Evolutionary conservation across 2,888 invertebrate species (phyloP), one percentile per base, ranked within the genome.

Genomic region (Papilio gigon): DNA sequence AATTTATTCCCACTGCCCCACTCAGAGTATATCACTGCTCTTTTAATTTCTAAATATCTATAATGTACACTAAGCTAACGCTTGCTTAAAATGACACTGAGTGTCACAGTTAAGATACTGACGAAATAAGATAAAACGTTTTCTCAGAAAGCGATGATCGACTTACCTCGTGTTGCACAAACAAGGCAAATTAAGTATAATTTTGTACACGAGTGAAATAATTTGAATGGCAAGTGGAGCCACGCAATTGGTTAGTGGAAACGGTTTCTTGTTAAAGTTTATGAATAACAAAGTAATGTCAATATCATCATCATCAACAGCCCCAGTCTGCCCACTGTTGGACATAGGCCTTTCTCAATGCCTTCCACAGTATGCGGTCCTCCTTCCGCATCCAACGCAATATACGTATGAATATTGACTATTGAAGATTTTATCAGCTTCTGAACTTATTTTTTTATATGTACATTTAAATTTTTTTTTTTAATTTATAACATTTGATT

Each of bases 191-290:
- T 53, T 53, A 27, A 27, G 27, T 53, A 27, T 53, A 53, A 53
- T 27, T 53, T 35, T 35, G 42, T 53, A 62, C 47, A 40, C 27
- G 22, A 53, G 47, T 60, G 17, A 40, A 22, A 59, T 40, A 22
- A n/a, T 60, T 47, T 44, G 61, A 61, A 62, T 62, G 62, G 44
- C 62, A 44, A 62, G 42, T 62, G 27, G 37, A 8, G 67, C 61
- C 30, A 30, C 25, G 22, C 33, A 61, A 61, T 37, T 50, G n/a
- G 53, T 53, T 33, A 67, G 30, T 42, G 56, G 53, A 22, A 61
- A 40, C 20, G 12, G 14, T 53, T 53, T 53, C 27, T 53, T 53
- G 27, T 53, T 50, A 50, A 25, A 25, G 6, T 12, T 27, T 27
- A 53, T 27, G 3, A 1, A 27, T 53, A 22, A 22, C 12, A 44